phyloP scores from a whole-genome alignment of 2,888 invertebrate genomes.

The Eristalis tenax region DNA sequence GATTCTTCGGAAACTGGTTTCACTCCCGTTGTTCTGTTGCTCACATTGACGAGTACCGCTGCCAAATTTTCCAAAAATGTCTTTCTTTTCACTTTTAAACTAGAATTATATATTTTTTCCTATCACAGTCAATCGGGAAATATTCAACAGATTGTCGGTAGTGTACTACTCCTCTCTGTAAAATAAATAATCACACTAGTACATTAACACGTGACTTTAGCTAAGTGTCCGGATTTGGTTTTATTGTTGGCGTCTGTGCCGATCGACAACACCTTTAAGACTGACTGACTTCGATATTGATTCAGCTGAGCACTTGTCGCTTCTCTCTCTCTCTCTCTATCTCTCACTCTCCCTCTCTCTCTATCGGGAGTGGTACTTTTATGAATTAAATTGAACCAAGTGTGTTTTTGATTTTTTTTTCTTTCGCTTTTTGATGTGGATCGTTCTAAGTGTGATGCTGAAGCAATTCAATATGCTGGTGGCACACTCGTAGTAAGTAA shows the following conservation, averaged over 20 bases:
- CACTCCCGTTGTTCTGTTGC: not conserved
- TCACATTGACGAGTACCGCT: not conserved
- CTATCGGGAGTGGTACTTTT: constrained; percentile 31
- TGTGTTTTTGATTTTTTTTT: constrained; percentile 23
- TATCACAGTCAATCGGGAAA: not conserved
- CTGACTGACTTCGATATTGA: constrained; percentile 58
- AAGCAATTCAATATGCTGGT: constrained; percentile 24
- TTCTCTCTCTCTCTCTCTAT: constrained; percentile 43
- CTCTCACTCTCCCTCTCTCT: constrained; percentile 34
- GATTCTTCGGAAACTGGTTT: not conserved
- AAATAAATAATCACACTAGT: not conserved
- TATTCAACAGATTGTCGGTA: not conserved
- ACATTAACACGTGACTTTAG: not conserved
- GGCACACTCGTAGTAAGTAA: constrained; percentile 7
- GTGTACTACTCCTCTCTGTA: not conserved
- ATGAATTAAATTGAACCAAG: constrained; percentile 44
- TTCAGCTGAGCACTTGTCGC: constrained; percentile 32
- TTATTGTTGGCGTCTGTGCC: constrained; percentile 19
- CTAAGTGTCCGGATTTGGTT: constrained; percentile 7
- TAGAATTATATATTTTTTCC: not conserved
- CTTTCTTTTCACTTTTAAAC: not conserved
- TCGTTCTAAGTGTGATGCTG: constrained; percentile 15
- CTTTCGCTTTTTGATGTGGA: constrained; percentile 20
- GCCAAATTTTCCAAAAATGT: not conserved
- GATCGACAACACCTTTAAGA: constrained; percentile 60